Conservation (phyloP, 2,113 vertebrate genomes). For the Phycodurus eques region DNA sequence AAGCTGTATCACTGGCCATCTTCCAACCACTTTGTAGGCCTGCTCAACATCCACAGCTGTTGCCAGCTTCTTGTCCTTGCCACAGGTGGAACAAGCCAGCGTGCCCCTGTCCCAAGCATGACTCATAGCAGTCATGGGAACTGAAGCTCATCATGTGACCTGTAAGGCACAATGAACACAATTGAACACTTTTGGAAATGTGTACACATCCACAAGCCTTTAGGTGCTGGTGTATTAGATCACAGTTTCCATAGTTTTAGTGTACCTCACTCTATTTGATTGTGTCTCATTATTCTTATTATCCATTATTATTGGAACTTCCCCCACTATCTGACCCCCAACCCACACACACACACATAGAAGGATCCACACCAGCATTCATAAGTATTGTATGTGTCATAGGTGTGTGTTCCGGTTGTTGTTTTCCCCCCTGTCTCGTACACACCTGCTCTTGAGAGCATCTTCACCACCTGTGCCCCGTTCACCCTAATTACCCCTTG, state of each 20-base stretch:
- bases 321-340: no score
- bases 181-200: not conserved
- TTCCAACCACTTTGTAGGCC: not conserved
- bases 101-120: constrained; percentile 5
- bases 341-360: not conserved
- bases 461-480: no score
- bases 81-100: constrained; percentile 5
- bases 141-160: not conserved
- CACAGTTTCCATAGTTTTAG: not conserved
- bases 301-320: not conserved
- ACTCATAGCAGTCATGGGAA: constrained; percentile 7
- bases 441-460: no score
- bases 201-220: not conserved
- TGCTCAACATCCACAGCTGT: constrained; percentile 8
- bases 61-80: not conserved
- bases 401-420: no score
- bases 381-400: no score
- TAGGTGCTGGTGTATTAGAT: not conserved
- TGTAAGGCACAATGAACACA: not conserved
- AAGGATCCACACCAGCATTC: no score
- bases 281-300: not conserved
- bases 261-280: not conserved
- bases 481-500: no score
- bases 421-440: no score
- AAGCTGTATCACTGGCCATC: constrained; percentile 3